Base-by-base conservation (phyloP, 2,113 vertebrate genomes). In the Serinus canaria region DNA sequence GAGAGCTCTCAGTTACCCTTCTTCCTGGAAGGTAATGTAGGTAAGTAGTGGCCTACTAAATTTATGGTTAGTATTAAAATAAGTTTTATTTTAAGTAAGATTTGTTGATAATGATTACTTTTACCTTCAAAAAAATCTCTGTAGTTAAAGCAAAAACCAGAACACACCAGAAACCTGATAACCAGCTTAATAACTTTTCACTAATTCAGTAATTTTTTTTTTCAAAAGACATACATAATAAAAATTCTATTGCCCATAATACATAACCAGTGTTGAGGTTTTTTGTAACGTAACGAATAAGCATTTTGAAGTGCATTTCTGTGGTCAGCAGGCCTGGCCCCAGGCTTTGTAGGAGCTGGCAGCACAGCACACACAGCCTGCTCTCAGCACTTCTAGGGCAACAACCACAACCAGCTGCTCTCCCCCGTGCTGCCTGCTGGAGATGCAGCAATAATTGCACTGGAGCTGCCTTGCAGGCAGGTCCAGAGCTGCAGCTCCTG, bases 361-460 rank as follows among this genome's bases (percentile, higher is more conserved):
- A 85, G 72, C 67, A 43, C 25, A 22, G 37, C 0, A 20, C n/a
- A 15, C 17, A 3, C 28, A 33, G 33, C 39, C 41, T 9, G 50
- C 46, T 35, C 37, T 24, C 37, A 3, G 53, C 0, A 18, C 6
- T 13, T 20, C 68, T 11, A 8, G 5, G 43, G 46, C 5, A 35
- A 28, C 68, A 52, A 24, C 2, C n/a, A 39, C 1, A 10, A 19
- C 28, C 55, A 53, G 1, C 10, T 28, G 75, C 66, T 30, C 44
- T 7, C 52, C 2, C 3, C 30, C 3, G 1, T 14, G 20, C 67
- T 20, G 35, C 68, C 35, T 0, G 0, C 64, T 10, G 62, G 53
- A 4, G 4, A 5, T 7, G 15, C 77, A 13, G 52, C 35, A 23
- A 3, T 0, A 1, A 9, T 6, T 0, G 41, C 20, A 2, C 50